These are phyloP conservation scores for Caenorhabditis sp. DNA, from an alignment of 2,888 invertebrate species.

Conservation along the genomic window DNA sequence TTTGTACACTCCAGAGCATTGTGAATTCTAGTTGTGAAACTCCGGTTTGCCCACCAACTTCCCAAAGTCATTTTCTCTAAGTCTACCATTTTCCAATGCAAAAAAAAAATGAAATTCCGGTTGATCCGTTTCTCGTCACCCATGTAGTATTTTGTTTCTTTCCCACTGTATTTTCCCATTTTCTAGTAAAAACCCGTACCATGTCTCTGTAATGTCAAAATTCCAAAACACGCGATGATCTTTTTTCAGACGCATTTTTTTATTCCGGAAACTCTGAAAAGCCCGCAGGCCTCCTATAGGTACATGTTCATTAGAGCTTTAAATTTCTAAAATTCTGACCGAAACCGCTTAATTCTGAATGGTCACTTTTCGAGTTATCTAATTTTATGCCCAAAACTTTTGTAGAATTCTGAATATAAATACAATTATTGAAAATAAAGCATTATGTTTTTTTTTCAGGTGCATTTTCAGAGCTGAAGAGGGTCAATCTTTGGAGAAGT, in stretches of 20 bases:
- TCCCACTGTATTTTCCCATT: background rate
- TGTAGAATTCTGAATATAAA: no score
- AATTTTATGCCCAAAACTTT: no score
- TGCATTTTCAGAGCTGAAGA: no score
- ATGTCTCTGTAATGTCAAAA: conserved; percentile 21
- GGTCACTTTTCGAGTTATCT: no score
- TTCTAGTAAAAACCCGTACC: conserved; percentile 5
- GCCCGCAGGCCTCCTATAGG: conserved; percentile 8
- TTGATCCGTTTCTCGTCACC: conserved; percentile 1
- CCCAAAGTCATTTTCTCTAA: background rate
- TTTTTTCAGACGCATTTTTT: conserved; percentile 15
- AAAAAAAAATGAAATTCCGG: conserved; percentile 32
- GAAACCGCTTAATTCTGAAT: no score
- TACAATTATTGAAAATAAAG: no score
- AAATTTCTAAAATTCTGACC: background rate
- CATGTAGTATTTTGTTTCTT: conserved; percentile 17
- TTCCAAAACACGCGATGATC: conserved; percentile 12
- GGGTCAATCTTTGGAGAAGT: no score
- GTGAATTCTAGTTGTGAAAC: conserved; percentile 38
- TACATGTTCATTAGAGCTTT: conserved; percentile 12
- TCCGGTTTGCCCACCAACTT: conserved; percentile 32
- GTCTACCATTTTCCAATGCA: conserved; percentile 19
- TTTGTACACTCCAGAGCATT: conserved; percentile 41
- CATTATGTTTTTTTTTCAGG: no score
- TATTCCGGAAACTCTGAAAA: conserved; percentile 14